Percentiles rank a stretch among this genome's conserved stretches.
These are phyloP conservation scores for Gymnothorax javanicus DNA, from an alignment of 2,797 vertebrate species.

Conservation along the genomic window DNA sequence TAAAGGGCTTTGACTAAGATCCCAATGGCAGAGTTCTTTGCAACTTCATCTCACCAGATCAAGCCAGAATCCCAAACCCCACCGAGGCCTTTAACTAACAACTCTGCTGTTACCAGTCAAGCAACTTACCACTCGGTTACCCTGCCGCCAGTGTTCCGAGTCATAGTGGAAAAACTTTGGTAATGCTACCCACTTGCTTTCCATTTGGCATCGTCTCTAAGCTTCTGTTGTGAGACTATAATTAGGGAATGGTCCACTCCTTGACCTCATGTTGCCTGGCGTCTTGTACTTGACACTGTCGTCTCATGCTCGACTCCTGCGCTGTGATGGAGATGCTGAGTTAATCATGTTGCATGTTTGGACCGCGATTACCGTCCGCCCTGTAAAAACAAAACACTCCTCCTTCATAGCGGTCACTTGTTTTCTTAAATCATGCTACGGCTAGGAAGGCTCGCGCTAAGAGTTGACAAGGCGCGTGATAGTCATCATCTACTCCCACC, in stretches of 20 bases:
- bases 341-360: slow-evolving; percentile 14
- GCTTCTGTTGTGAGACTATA: neutral
- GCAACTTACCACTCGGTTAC: too few relatives aligned
- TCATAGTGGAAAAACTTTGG: neutral
- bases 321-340: slow-evolving; percentile 20
- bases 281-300: neutral
- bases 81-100: too few relatives aligned
- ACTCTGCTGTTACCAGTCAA: too few relatives aligned
- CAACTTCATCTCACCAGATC: too few relatives aligned
- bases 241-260: neutral
- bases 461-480: neutral
- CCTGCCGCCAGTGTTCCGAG: neutral
- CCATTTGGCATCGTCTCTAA: neutral
- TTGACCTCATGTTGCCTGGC: neutral
- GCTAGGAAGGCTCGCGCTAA: neutral
- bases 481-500: neutral
- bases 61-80: too few relatives aligned
- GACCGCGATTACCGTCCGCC: neutral
- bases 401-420: neutral
- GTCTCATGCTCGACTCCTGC: neutral
- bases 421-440: slow-evolving; percentile 15
- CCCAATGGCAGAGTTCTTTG: too few relatives aligned
- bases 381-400: slow-evolving; percentile 22
- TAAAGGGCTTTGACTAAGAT: too few relatives aligned
- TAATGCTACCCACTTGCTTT: neutral